Conservation (phyloP, 2,797 vertebrate genomes). For the Muscicapa comitata region DNA sequence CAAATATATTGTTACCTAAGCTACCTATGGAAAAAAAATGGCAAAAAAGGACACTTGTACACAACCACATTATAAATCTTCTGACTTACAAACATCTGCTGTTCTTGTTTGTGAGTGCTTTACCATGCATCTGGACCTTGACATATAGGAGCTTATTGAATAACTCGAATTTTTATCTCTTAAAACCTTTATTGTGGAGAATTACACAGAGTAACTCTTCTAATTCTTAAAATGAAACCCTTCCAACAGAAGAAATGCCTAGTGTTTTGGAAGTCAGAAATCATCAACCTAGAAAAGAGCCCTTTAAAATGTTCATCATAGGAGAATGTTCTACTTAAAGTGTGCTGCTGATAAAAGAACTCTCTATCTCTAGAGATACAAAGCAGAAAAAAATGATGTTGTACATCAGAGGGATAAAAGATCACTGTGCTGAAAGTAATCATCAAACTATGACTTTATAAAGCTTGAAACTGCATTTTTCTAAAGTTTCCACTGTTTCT, state of each 20-base stretch:
- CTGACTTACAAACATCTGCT: neutral
- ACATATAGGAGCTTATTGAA: neutral
- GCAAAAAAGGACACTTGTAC: neutral
- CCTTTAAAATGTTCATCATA: neutral
- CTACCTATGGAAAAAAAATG: neutral
- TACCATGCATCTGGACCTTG: neutral
- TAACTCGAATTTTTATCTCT: neutral
- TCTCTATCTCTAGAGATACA: neutral
- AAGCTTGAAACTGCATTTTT: neutral
- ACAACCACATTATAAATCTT: neutral
- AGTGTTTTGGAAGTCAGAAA: neutral
- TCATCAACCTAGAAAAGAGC: neutral
- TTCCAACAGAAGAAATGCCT: neutral
- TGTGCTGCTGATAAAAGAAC: neutral
- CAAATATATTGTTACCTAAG: neutral
- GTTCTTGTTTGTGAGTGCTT: neutral
- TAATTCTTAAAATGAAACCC: neutral
- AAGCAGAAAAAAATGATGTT: neutral
- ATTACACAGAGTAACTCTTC: neutral
- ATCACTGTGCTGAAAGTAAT: neutral
- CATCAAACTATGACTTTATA: neutral
- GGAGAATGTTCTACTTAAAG: neutral
- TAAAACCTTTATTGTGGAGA: neutral
- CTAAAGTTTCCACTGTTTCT: neutral
- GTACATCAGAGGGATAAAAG: slow-evolving; percentile 10